phyloP scores from a whole-genome alignment of 23 tunicate genomes.

The Diplosoma virens region DNA sequence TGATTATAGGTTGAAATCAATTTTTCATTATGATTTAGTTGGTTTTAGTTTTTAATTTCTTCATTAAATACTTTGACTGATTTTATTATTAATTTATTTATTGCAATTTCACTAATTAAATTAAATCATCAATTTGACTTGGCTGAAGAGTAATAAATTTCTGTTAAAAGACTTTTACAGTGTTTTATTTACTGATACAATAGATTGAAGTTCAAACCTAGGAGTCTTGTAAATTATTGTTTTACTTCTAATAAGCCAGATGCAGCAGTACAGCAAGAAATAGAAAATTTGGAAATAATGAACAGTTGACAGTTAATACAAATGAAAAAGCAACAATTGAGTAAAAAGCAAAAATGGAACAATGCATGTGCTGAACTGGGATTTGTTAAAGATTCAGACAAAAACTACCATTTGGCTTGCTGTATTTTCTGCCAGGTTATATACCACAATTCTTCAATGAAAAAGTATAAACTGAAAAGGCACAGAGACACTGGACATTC shows the following conservation, averaged over 20 bases:
- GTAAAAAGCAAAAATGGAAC: slow-evolving; percentile 57
- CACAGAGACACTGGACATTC: slow-evolving; percentile 62
- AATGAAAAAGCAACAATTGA: slow-evolving; percentile 37
- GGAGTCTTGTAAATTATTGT: slow-evolving; percentile 27
- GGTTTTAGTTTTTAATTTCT: no score
- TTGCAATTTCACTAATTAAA: no score
- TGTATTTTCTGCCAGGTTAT: slow-evolving; percentile 55
- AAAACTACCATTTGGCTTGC: slow-evolving; percentile 50
- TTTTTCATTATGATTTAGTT: no score
- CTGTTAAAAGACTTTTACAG: no score
- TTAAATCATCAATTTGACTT: no score
- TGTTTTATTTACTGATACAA: no score
- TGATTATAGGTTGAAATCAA: no score
- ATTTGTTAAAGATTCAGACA: slow-evolving; percentile 26
- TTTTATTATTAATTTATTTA: no score
- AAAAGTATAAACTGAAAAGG: slow-evolving; percentile 40
- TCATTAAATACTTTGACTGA: no score
- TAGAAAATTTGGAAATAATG: background rate
- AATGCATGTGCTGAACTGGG: slow-evolving; percentile 39
- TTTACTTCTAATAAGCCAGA: slow-evolving; percentile 28
- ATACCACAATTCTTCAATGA: slow-evolving; percentile 53
- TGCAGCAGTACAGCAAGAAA: slow-evolving; percentile 23
- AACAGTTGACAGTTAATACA: slow-evolving; percentile 29
- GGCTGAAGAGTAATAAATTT: no score
- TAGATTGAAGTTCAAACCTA: slow-evolving; percentile 14